phyloP scores from a whole-genome alignment of 2,888 invertebrate species.

The Brenthis ino region DNA sequence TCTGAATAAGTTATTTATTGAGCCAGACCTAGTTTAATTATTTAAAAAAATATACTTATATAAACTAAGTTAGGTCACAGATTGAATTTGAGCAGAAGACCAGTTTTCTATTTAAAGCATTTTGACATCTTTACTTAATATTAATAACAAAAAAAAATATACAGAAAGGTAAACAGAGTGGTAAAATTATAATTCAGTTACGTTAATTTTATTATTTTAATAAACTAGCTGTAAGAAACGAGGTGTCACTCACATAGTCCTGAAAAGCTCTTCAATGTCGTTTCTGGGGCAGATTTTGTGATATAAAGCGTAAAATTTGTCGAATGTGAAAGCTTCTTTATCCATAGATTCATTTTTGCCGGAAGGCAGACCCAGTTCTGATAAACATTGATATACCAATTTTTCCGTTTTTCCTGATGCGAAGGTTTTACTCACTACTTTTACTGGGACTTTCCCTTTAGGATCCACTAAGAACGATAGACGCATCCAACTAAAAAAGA shows the following conservation, averaged over 20 bases:
- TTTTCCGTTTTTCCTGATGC: conserved; percentile 99
- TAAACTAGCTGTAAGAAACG: neutral
- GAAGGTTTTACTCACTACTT: conserved; percentile 97
- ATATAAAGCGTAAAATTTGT: conserved; percentile 98
- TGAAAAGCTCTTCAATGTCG: conserved; percentile 98
- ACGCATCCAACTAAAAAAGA: conserved; percentile 96
- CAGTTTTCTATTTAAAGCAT: too few species aligned
- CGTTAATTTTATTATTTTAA: too few species aligned
- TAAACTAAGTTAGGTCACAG: too few species aligned
- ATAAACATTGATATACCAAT: conserved; percentile 97
- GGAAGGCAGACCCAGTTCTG: conserved; percentile 95
- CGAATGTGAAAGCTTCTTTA: conserved; percentile 96
- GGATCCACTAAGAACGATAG: conserved; percentile 96
- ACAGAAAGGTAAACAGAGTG: too few species aligned
- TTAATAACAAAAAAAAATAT: too few species aligned
- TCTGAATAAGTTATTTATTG: too few species aligned
- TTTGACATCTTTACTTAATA: too few species aligned
- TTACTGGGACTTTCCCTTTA: conserved; percentile 97
- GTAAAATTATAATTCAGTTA: too few species aligned
- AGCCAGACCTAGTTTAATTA: too few species aligned
- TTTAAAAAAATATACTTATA: too few species aligned
- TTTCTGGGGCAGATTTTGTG: conserved; percentile 99
- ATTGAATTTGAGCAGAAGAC: too few species aligned
- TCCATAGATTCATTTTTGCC: conserved; percentile 98
- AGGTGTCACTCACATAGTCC: conserved; percentile 90